Percentiles rank a stretch among this genome's conserved stretches.
Evolutionary conservation across 30 jellyfish, hydroid and myxozoan genomes (phyloP).

Genomic region (Hydractinia echinata): DNA sequence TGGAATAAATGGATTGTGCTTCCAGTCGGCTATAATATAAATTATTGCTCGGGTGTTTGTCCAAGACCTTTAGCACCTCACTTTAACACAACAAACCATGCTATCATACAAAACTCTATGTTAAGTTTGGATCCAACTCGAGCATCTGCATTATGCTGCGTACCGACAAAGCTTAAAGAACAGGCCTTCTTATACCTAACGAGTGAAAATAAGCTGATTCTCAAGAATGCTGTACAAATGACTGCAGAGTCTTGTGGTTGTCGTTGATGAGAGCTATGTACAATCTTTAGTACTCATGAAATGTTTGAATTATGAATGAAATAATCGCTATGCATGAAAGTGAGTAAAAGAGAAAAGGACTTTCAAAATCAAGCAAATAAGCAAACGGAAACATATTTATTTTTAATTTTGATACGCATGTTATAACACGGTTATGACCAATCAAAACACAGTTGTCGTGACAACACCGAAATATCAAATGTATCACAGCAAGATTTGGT

Average conservation of each 20-base stretch:
- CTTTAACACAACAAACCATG: constrained; percentile 88
- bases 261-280: constrained; percentile 19
- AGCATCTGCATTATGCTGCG: constrained; percentile 90
- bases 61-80: constrained; percentile 90
- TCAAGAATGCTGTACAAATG: constrained; percentile 60
- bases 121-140: constrained; percentile 52
- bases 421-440: no score
- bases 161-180: constrained; percentile 72
- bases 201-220: constrained; percentile 34
- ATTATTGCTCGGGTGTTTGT: constrained; percentile 76
- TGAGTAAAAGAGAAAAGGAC: no score
- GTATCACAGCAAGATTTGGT: no score
- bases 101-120: constrained; percentile 86
- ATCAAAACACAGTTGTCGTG: no score
- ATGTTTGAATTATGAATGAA: no score
- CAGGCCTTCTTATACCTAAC: constrained; percentile 56
- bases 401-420: no score
- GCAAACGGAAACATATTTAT: no score
- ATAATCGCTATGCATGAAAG: no score
- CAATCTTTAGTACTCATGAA: no score
- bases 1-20: constrained; percentile 81
- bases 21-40: constrained; percentile 74
- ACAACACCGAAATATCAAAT: no score
- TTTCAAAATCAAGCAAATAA: no score
- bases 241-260: constrained; percentile 92